phyloP scores from a whole-genome alignment of 1,140 invertebrate genomes.

The Harpegnathos saltator region DNA sequence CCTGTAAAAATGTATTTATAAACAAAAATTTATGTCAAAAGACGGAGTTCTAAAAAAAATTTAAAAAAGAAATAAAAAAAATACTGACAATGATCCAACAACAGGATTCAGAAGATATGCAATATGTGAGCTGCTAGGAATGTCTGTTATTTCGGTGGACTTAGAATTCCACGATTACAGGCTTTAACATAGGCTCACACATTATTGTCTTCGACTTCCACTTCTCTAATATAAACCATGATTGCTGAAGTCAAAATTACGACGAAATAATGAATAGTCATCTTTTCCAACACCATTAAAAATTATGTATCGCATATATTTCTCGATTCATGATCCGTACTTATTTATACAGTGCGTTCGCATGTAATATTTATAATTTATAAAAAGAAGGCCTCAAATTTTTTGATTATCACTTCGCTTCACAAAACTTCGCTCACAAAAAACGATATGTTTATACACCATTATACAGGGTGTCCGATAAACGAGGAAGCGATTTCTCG shows the following conservation, averaged over 20 bases:
- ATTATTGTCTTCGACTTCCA: slow-evolving; percentile 34
- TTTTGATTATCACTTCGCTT: neutral
- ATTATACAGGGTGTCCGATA: neutral
- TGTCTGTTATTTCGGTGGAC: slow-evolving; percentile 47
- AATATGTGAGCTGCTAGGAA: slow-evolving; percentile 63
- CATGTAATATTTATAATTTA: neutral
- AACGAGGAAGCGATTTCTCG: neutral
- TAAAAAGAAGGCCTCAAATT: too few relatives aligned
- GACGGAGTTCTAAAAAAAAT: neutral
- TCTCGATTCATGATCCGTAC: neutral
- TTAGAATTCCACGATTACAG: neutral
- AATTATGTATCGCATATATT: too few relatives aligned
- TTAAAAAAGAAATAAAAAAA: slow-evolving; percentile 73
- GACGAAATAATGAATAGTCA: neutral
- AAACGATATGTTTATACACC: slow-evolving; percentile 24
- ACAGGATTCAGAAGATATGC: slow-evolving; percentile 77
- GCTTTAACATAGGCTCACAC: slow-evolving; percentile 29
- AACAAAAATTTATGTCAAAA: slow-evolving; percentile 48
- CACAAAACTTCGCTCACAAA: too few relatives aligned
- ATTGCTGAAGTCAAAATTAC: neutral
- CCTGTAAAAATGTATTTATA: slow-evolving; percentile 54
- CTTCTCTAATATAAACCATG: neutral
- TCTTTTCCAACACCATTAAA: neutral
- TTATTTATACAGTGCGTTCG: neutral
- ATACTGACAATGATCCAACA: slow-evolving; percentile 80